phyloP scores from a whole-genome alignment of 2,113 vertebrate genomes.

The Noctilio leporinus region DNA sequence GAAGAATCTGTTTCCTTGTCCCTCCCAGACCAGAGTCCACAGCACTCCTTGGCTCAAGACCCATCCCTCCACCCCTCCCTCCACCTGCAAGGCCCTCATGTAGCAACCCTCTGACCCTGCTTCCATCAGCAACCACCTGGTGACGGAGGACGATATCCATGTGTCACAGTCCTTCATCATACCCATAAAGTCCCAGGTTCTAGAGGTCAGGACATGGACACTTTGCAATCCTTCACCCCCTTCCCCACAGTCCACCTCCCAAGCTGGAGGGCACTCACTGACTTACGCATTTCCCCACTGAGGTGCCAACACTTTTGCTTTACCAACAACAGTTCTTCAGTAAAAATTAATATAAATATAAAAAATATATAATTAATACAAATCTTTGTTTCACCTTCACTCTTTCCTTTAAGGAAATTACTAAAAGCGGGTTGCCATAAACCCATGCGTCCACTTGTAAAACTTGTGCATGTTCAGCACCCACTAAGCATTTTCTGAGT shows the following conservation, averaged over 20 bases:
- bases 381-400: neutral
- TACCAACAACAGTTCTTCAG: neutral
- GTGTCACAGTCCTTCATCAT: neutral
- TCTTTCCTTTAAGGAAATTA: slow-evolving; percentile 10
- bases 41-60: accelerated
- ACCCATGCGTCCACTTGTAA: neutral
- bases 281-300: too few species aligned
- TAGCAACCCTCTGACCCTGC: neutral
- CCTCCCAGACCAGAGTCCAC: neutral
- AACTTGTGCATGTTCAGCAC: neutral
- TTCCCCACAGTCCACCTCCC: accelerated
- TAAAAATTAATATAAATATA: neutral
- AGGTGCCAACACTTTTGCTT: neutral
- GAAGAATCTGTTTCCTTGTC: neutral
- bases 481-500: neutral
- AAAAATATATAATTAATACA: too few species aligned
- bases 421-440: neutral
- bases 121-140: accelerated
- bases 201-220: too few species aligned
- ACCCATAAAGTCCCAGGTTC: neutral
- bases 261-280: neutral
- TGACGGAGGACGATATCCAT: neutral
- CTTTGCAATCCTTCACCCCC: neutral
- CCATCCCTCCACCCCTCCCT: too few species aligned
- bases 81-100: neutral